Conservation (phyloP, 2,888 invertebrate genomes). For the Azorinus chamasolen region DNA sequence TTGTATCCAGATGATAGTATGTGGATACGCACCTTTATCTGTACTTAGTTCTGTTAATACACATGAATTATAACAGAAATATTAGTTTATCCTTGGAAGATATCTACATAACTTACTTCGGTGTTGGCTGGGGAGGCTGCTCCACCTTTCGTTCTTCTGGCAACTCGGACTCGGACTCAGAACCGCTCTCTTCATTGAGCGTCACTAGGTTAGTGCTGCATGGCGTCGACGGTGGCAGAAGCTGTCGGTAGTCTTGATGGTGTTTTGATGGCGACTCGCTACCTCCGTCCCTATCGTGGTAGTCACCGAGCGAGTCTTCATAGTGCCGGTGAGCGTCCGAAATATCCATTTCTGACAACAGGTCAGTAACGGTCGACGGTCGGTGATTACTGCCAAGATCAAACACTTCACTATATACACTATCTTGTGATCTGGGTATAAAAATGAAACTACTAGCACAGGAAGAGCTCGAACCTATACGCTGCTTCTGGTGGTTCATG, state of each 20-base stretch:
- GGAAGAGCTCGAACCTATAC: constrained; percentile 22
- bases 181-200: constrained; percentile 53
- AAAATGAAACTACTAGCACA: constrained; percentile 42
- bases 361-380: not conserved
- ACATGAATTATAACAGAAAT: no score
- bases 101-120: constrained; percentile 7
- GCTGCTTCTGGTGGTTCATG: constrained; percentile 23
- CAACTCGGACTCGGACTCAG: constrained; percentile 46
- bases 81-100: no score
- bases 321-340: constrained; percentile 2
- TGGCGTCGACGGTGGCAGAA: constrained; percentile 41
- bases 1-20: no score
- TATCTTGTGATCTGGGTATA: constrained; percentile 43
- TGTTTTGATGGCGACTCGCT: constrained; percentile 1
- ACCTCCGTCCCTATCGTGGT: constrained; percentile 36
- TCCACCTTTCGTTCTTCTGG: constrained; percentile 28
- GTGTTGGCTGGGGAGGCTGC: constrained; percentile 12
- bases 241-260: not conserved
- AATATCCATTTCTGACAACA: constrained; percentile 1
- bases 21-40: no score
- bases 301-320: constrained; percentile 22
- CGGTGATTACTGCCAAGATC: not conserved
- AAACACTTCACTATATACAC: constrained; percentile 12
- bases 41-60: no score
- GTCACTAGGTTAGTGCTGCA: constrained; percentile 47